Evolutionary conservation across 2,113 vertebrate genomes (phyloP), one percentile per base, ranked within the genome.

Genomic region (Nansenia antarctica): DNA sequence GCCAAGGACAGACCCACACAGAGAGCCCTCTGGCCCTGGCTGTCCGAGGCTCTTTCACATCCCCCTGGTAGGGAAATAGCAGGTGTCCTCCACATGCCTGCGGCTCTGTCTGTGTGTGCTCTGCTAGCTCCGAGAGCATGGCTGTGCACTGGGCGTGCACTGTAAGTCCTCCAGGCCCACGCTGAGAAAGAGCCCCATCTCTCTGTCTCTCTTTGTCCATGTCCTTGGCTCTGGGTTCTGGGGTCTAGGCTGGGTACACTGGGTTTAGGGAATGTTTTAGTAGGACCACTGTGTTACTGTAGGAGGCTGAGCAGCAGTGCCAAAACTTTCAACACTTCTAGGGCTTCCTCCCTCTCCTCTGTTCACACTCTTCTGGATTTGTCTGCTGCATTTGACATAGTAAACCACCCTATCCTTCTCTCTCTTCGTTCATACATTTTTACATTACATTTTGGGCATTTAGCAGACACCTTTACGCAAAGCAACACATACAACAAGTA

Each of bases 71-170:
- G 52, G 65, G 65, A 67, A 55, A 35, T 67, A 20, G 52, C 49
- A 67, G 31, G 20, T 55, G 31, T 8, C 15, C 52, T 67, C 49
- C 32, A 67, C 49, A 67, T 67, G 32, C 65, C 65, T 35, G 4
- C 34, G 12, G 49, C 9, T 30, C 14, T 6, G 31, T 53, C 45
- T 53, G 31, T 66, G 30, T 34, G 47, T 54, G 45, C 64, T 37
- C 45, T 52, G 29, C 52, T 26, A 27, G 63, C 22, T 6, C 9
- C n/a, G n/a, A n/a, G n/a, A n/a, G n/a, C n/a, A n/a, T n/a, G n/a
- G n/a, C n/a, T n/a, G n/a, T n/a, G n/a, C n/a, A 49, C 62, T 65
- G 29, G 49, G 42, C 31, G 26, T 47, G 62, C 62, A 63, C 35
- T n/a, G 15, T n/a, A 64, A 52, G 3, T 5, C 4, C 20, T 53